Evolutionary conservation across 2,797 vertebrate species (phyloP).

Genomic region (Amblyopsis hoosieri): DNA sequence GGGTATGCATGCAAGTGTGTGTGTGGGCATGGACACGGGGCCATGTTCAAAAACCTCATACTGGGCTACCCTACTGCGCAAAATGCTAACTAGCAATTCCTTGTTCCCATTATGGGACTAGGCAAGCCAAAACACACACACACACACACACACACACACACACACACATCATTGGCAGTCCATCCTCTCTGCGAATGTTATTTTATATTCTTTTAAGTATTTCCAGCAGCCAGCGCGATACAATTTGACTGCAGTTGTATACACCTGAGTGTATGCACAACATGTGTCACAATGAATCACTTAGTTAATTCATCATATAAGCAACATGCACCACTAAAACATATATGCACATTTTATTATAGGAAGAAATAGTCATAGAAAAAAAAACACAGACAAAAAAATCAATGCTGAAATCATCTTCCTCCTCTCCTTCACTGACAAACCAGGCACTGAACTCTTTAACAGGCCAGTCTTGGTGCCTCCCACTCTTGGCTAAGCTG

Average conservation of each 20-base stretch:
- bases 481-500: background rate
- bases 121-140: background rate
- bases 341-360: too few relatives aligned
- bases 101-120: slow-evolving; percentile 9
- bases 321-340: too few relatives aligned
- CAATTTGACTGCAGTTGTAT: background rate
- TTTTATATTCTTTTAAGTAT: background rate
- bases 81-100: slow-evolving; percentile 11
- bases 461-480: background rate
- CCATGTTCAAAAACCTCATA: slow-evolving; percentile 5
- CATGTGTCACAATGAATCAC: too few relatives aligned
- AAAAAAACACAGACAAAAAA: too few relatives aligned
- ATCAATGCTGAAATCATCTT: background rate
- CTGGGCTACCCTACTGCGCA: slow-evolving; percentile 9
- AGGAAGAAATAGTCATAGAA: too few relatives aligned
- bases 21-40: slow-evolving; percentile 8
- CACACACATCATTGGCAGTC: background rate
- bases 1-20: slow-evolving; percentile 8
- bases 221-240: background rate
- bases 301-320: too few relatives aligned
- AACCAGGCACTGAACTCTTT: background rate
- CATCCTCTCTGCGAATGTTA: background rate
- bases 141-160: background rate
- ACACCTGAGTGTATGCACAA: background rate
- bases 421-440: slow-evolving; percentile 13